Base-by-base conservation (phyloP, 2,113 vertebrate genomes). In the Oenanthe oenanthe region DNA sequence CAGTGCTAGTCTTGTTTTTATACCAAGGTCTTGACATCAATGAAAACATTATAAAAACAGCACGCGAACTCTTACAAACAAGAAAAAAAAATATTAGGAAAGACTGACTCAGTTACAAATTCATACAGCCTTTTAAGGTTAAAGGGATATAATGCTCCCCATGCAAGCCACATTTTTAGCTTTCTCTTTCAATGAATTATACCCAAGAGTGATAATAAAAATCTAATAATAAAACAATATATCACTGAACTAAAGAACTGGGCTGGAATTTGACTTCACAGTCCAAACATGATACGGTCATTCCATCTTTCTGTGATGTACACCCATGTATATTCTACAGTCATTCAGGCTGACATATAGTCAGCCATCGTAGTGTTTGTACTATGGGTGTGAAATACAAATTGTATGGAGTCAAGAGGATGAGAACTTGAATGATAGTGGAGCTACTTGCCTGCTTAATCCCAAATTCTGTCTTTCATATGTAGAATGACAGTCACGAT, bases 41-140 rank as follows among this genome's bases (percentile, higher is more conserved):
- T 99, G 98, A 98, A 99, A 99, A 99, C 98, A 99, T 98, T 98
- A 94, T 95, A 97, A 98, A 94, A 98, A 98, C 97, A 97, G 98
- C 98, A 98, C 94, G 97, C 97, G 98, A 98, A 98, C 95, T 96
- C 98, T 98, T 97, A 98, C 73, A 96, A 94, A 93, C 94, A 98
- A 96, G 94, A 95, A 97, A 96, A 86, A 86, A 94, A 96, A 95
- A 88, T 79, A 95, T 67, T 79, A 79, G 90, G 74, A 88, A 87
- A 89, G 92, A 91, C 80, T 62, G 31, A 66, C 38, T 89, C 81
- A 56, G 63, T 94, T 92, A 93, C 71, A 95, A 81, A 77, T 81
- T 83, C 76, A 32, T 53, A 72, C 71, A 95, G 77, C 81, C 86
- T 89, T 78, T 92, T 94, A 70, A 85, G 87, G 92, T 57, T 72